A percentile compares a stretch with the other conserved stretches of the same genome.
These are phyloP conservation scores for Babyrousa celebensis DNA, from an alignment of 2,797 vertebrate genomes.

Conservation along the genomic window DNA sequence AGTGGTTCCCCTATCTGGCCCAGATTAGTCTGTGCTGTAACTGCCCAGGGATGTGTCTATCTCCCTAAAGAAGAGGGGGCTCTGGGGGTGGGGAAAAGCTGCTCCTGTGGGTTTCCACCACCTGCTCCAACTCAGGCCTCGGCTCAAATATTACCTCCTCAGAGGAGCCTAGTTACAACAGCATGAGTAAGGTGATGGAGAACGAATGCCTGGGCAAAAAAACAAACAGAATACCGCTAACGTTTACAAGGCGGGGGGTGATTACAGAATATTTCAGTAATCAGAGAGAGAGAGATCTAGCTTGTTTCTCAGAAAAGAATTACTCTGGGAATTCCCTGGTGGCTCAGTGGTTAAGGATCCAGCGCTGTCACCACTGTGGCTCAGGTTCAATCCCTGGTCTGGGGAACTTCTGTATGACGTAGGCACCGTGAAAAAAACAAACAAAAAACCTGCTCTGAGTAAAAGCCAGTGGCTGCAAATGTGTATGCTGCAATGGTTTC, in stretches of 20 bases:
- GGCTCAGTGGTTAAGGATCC: no score
- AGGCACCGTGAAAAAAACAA: background rate
- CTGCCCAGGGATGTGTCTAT: background rate
- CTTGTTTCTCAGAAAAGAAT: background rate
- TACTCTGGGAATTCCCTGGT: no score
- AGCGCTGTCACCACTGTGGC: no score
- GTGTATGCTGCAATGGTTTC: background rate
- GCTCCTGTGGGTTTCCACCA: background rate
- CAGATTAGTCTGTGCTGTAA: background rate
- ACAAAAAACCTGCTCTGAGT: background rate
- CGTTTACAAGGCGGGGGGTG: background rate
- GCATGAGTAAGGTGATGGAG: background rate
- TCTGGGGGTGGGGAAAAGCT: no score
- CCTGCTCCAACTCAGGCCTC: background rate
- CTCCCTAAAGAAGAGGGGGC: accelerated
- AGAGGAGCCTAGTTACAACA: background rate
- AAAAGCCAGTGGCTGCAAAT: background rate
- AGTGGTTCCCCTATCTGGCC: background rate
- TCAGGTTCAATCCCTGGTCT: no score
- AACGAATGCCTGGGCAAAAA: background rate
- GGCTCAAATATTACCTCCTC: background rate
- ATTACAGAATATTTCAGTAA: background rate
- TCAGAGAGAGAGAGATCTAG: background rate
- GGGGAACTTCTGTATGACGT: no score
- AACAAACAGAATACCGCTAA: background rate